phyloP scores from a whole-genome alignment of 53 echinoderm and acorn worm genomes.

The Temnopleurus reevesii region DNA sequence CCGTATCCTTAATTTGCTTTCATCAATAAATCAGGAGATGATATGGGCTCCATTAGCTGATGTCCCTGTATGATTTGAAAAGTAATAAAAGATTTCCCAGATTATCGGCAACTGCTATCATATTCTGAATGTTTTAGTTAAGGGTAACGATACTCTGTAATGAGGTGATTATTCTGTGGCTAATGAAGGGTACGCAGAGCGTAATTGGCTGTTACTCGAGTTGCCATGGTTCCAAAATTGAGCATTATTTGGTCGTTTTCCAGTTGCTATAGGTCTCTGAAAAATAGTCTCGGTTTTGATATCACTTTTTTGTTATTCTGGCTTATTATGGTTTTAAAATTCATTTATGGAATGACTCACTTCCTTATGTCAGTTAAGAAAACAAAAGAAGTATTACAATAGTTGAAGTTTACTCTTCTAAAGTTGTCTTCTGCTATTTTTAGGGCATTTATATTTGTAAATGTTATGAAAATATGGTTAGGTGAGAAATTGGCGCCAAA shows the following conservation, averaged over 20 bases:
- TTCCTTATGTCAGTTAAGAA: no score
- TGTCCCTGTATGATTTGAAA: background rate
- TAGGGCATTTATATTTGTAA: background rate
- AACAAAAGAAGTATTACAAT: no score
- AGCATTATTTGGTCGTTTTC: conserved; percentile 37
- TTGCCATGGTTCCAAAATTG: conserved; percentile 35
- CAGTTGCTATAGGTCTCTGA: conserved; percentile 20
- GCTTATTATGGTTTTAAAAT: background rate
- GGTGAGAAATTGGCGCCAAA: background rate
- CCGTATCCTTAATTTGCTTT: conserved; percentile 27
- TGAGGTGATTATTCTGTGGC: conserved; percentile 36
- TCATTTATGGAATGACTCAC: background rate
- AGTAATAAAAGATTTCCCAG: conserved; percentile 34
- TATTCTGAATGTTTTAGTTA: conserved; percentile 28
- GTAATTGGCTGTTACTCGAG: conserved; percentile 47
- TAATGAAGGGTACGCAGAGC: conserved; percentile 37
- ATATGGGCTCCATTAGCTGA: conserved; percentile 42
- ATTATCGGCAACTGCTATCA: background rate
- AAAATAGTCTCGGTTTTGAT: conserved; percentile 9
- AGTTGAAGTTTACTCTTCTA: no score
- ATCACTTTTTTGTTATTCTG: background rate
- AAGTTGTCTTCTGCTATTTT: no score
- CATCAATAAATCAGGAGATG: conserved; percentile 34
- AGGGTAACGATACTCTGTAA: background rate
- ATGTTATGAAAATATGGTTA: background rate